Evolutionary conservation across 1,140 invertebrate species (phyloP).

Genomic region (Drosophila orena): DNA sequence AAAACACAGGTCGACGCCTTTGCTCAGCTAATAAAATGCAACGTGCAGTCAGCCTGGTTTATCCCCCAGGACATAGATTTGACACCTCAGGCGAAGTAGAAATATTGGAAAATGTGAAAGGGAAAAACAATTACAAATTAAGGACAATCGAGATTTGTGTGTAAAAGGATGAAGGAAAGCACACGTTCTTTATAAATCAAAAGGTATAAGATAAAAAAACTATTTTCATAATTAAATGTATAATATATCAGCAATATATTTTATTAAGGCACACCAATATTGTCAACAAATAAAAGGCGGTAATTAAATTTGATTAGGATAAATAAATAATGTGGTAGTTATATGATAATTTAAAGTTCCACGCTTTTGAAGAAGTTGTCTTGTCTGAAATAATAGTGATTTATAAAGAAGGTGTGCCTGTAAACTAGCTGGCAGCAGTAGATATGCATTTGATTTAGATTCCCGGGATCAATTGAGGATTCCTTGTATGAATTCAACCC

Average conservation of each 20-base stretch:
- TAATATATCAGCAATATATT: no score
- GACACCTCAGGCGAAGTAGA: background rate
- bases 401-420: background rate
- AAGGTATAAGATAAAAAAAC: no score
- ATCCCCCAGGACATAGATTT: background rate
- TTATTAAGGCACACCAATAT: background rate
- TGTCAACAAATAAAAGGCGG: background rate
- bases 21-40: conserved; percentile 8
- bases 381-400: background rate
- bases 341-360: no score
- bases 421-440: background rate
- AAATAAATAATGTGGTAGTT: background rate
- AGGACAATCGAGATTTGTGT: no score
- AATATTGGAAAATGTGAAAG: no score
- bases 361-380: no score
- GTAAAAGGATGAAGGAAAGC: no score
- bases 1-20: conserved; percentile 24
- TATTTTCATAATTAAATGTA: no score
- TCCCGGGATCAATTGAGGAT: conserved; percentile 20
- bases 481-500: conserved; percentile 5
- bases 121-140: no score
- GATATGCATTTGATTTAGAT: conserved; percentile 12
- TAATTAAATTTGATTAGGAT: background rate
- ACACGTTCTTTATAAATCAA: no score
- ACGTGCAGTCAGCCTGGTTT: background rate